Conservation (phyloP, 2,797 vertebrate genomes). For the Cryptoprocta ferox region DNA sequence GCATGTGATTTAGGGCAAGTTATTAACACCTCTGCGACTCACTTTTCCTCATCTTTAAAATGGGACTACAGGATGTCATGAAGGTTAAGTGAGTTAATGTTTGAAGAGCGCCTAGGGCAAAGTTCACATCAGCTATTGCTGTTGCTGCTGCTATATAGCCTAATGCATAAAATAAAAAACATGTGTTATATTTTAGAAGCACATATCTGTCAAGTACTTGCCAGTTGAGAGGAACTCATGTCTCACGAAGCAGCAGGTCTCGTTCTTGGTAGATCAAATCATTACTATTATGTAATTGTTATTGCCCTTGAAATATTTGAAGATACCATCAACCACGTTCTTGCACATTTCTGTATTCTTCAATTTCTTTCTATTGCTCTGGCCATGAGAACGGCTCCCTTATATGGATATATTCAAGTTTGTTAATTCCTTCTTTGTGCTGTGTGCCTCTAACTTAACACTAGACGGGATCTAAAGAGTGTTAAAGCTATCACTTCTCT, state of each 20-base stretch:
- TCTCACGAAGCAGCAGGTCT: background rate
- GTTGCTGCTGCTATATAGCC: background rate
- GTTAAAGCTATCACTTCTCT: background rate
- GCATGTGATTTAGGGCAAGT: background rate
- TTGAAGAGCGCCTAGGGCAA: background rate
- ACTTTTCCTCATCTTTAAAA: background rate
- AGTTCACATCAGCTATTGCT: background rate
- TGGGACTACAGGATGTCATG: background rate
- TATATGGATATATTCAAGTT: background rate
- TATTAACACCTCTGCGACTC: background rate
- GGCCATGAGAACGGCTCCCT: background rate
- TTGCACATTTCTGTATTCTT: background rate
- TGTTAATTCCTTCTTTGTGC: background rate
- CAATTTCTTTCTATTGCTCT: background rate
- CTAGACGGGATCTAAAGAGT: background rate
- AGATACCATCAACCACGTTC: background rate
- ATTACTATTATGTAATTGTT: background rate
- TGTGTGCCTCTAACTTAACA: background rate
- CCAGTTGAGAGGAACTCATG: background rate
- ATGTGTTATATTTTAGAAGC: background rate
- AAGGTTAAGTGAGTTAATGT: background rate
- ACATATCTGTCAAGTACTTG: background rate
- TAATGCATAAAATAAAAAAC: background rate
- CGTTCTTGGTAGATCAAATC: background rate
- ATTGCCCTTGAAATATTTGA: background rate